Evolutionary conservation across 2,113 vertebrate genomes (phyloP), one percentile per base, ranked within the genome.

Genomic region (Rhinolophus ferrumequinum): DNA sequence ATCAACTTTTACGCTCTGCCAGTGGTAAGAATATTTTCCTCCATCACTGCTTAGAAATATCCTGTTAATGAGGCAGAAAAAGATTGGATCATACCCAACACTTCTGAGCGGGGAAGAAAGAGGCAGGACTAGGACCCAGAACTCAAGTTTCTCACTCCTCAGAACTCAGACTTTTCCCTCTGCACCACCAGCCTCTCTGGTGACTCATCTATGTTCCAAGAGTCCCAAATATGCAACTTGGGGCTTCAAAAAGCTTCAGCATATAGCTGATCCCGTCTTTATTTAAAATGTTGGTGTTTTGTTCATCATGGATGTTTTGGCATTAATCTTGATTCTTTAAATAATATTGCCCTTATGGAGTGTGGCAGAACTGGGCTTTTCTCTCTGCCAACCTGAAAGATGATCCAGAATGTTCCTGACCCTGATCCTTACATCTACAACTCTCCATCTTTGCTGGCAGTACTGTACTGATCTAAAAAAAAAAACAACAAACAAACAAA

Each of bases 321-420:
- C 33, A 44, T 94, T 76, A 85, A 90, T 90, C 38, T 60, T 90
- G 64, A 81, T 85, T 58, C 83, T 54, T 93, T 54, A 64, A 54
- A 88, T 16, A 76, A 47, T 10, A 21, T 30, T 10, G 47, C 47
- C 47, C 30, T 13, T 6, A 47, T 1, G 12, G 16, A 13, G 56
- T n/a, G 58, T 10, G 22, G 18, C 35, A 35, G 56, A 79, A 19
- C 15, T 62, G 54, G 67, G 73, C 33, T 83, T 80, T 6, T 26
- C 47, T 50, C 47, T 50, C 8, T 26, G 58, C 26, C 50, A 47
- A 19, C 28, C 88, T 18, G 41, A 72, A 24, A 54, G 69, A 24
- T 41, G 54, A 11, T 47, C 64, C 80, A 73, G 52, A 41, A 33
- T 72, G 8, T 12, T 52, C 70, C 77, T 70, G 44, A 56, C 4